Percentiles rank a stretch among this genome's conserved stretches.
Evolutionary conservation across 2,797 vertebrate genomes (phyloP).

Genomic region (Ficedula albicollis): DNA sequence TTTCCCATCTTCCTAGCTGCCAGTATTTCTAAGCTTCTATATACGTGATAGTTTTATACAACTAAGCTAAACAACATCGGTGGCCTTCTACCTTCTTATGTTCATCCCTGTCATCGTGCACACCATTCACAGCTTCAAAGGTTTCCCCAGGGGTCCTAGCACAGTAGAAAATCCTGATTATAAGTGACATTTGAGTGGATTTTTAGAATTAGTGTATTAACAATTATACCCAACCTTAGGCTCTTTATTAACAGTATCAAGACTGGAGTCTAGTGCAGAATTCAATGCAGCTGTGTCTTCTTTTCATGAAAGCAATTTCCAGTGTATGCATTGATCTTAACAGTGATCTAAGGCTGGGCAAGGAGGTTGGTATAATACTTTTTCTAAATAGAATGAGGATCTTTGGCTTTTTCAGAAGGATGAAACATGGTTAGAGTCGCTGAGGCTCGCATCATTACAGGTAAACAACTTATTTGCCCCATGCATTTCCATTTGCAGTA

Average conservation of each 20-base stretch:
- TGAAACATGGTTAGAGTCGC: not conserved
- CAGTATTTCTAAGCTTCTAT: slow-evolving; percentile 68
- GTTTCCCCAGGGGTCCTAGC: slow-evolving; percentile 79
- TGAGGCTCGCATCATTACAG: not conserved
- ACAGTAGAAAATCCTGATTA: slow-evolving; percentile 82
- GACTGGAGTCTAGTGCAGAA: slow-evolving; percentile 64
- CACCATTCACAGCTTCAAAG: slow-evolving; percentile 77
- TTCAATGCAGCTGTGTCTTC: slow-evolving; percentile 70
- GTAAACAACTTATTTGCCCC: not conserved
- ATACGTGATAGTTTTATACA: slow-evolving; percentile 75
- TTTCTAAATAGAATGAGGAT: not conserved
- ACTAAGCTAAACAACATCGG: slow-evolving; percentile 64
- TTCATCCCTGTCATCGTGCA: slow-evolving; percentile 72
- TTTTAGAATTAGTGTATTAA: slow-evolving; percentile 85
- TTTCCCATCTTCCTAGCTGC: slow-evolving; percentile 68
- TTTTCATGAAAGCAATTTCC: slow-evolving; percentile 64
- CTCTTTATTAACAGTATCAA: slow-evolving; percentile 81
- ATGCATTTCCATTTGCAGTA: not conserved
- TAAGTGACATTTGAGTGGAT: slow-evolving; percentile 84
- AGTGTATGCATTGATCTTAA: slow-evolving; percentile 45
- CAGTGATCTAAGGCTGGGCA: slow-evolving; percentile 36
- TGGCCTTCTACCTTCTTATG: slow-evolving; percentile 72
- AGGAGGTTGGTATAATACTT: not conserved
- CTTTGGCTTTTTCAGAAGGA: not conserved
- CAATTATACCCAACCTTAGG: slow-evolving; percentile 80